Base-by-base conservation (phyloP, 2,113 vertebrate species). In the Centropus bengalensis region DNA sequence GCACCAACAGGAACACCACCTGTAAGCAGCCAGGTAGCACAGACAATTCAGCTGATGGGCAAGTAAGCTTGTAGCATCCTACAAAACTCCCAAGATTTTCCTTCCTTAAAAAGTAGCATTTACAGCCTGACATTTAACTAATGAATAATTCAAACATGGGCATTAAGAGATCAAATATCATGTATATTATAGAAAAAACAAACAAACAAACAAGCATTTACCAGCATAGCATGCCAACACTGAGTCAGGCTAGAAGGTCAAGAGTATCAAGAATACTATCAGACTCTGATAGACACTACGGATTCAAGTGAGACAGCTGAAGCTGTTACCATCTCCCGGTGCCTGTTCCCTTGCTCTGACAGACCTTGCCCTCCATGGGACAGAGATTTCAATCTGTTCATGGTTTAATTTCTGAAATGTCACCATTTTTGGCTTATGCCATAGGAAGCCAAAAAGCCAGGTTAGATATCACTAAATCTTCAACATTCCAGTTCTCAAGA, bases 261-360 rank as follows among this genome's bases (percentile, higher is more conserved):
- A 32, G 30, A 78, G 27, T 16, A 73, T 26, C 9, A 27, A 18
- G 18, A 79, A 21, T 19, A 28, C 27, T 63, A 9, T 0, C 0
- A 3, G 17, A 28, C 45, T 91, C 26, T 16, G 19, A 60, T 5
- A 63, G 47, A 59, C 13, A 32, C 2, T 22, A 6, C 4, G 27
- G 63, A 47, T 54, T 77, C 51, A 33, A 27, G 38, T 22, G 2
- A 32, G 54, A 64, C 40, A 82, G 30, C 1, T 0, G 0, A 82
- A 69, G 59, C 45, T 42, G 58, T 30, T 40, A 49, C n/a, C 22
- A 76, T 26, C 68, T 60, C 54, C 42, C 73, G 36, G 51, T 69
- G 23, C 8, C 49, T 58, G 32, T 14, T 71, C 24, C 62, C 68
- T 17, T 75, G 27, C 66, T 70, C 38, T 18, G 18, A 66, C 2